Evolutionary conservation across 2,797 vertebrate species (phyloP), one percentile per base, ranked within the genome.

Genomic region (Myotis myotis): DNA sequence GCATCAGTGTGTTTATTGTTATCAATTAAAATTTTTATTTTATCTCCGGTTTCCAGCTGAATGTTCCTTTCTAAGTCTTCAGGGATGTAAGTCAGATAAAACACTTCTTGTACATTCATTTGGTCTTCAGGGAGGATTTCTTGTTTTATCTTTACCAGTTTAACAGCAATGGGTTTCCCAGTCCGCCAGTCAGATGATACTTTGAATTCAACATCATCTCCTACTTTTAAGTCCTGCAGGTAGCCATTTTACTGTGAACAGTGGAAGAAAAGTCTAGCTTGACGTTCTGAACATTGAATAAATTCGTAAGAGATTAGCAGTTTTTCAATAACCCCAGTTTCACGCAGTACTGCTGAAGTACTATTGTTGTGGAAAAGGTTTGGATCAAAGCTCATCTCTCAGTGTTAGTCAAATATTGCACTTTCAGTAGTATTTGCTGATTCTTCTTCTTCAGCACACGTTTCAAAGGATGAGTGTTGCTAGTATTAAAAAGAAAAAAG

Each of bases 261-360:
- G 98, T 99, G 99, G 98, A 99, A 99, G 98, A 99, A 99, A 96
- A 99, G 99, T 93, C 99, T 99, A 85, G 99, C 99, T 98, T 99
- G 99, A 87, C 99, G 99, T 97, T 99, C 99, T 0, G 99, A 99
- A 98, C 99, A 99, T 98, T 99, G 99, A 98, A 99, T 99, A 98
- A 99, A 99, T 94, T 99, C 99, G 0, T 99, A 99, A 8, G 99
- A 99, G 95, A 99, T 99, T 97, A 99, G 98, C 86, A 99, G 99
- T 98, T 99, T 99, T 98, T 99, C 99, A 97, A 99, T 99, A 97
- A 99, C 99, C 36, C 99, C 99, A 0, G 99, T 99, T 98, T 99
- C 99, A 96, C 99, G 98, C 90, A 99, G 98, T 51, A 99, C 57
- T 83, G 99, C 99, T 95, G 99, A 99, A 82, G 99, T 99, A 98